Percentiles rank a stretch among this genome's conserved stretches.
These are phyloP conservation scores for Trachelus tabidus DNA, from an alignment of 2,888 invertebrate genomes.

Conservation along the genomic window DNA sequence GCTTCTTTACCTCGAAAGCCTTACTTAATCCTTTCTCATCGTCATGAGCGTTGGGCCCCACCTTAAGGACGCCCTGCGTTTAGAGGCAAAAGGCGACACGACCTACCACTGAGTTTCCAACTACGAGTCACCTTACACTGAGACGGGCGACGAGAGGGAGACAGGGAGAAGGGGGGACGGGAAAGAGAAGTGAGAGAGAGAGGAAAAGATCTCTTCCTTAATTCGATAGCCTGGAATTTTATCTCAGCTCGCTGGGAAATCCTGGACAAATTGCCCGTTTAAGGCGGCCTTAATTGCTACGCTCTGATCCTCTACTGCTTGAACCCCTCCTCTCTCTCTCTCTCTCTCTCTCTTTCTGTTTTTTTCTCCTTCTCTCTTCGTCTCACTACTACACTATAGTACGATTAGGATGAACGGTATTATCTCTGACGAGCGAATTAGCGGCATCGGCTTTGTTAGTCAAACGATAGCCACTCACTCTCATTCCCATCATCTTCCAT, in stretches of 20 bases:
- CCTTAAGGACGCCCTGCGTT: not conserved
- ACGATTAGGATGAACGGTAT: not conserved
- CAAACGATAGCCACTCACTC: too few species aligned
- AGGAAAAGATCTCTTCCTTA: slow-evolving; percentile 2
- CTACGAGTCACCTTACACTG: slow-evolving; percentile 8
- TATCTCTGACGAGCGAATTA: slow-evolving; percentile 1
- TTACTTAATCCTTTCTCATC: not conserved
- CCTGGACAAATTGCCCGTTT: slow-evolving; percentile 7
- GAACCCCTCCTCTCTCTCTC: too few species aligned
- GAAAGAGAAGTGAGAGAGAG: slow-evolving; percentile 5
- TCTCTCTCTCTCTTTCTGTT: too few species aligned
- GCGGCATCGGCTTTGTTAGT: not conserved
- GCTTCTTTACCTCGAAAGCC: not conserved
- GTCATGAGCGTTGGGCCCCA: not conserved
- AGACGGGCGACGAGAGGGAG: slow-evolving; percentile 11
- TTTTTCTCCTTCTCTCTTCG: too few species aligned
- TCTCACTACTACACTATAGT: too few species aligned
- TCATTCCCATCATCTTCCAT: too few species aligned
- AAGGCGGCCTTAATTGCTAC: slow-evolving; percentile 7
- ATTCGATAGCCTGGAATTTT: slow-evolving; percentile 7
- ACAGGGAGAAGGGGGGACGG: not conserved
- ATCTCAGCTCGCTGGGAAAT: slow-evolving; percentile 4
- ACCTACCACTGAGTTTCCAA: slow-evolving; percentile 13
- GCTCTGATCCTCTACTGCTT: not conserved
- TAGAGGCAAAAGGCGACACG: slow-evolving; percentile 5